Conservation (phyloP, 2,888 invertebrate genomes). For the Lampropteryx suffumata region DNA sequence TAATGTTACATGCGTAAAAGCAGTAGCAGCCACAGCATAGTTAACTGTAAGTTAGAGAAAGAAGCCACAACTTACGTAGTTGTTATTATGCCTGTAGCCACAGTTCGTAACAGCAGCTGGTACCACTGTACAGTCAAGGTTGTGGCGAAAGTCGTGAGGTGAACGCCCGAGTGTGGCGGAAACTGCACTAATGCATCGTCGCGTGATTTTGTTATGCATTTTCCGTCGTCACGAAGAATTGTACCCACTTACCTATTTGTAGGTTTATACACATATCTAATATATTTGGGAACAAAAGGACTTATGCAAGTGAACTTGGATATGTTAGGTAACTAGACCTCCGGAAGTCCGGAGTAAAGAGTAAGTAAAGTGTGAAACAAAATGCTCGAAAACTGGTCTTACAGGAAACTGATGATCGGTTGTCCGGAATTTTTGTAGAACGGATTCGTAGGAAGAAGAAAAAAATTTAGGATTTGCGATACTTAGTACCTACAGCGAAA, state of each 20-base stretch:
- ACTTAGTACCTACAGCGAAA: too few relatives aligned
- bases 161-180: slow-evolving; percentile 50
- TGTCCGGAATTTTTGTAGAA: too few relatives aligned
- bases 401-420: too few relatives aligned
- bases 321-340: too few relatives aligned
- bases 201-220: slow-evolving; percentile 34
- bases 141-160: slow-evolving; percentile 75
- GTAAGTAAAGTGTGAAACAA: too few relatives aligned
- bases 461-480: too few relatives aligned
- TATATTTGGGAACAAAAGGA: too few relatives aligned
- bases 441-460: too few relatives aligned
- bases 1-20: slow-evolving; percentile 50
- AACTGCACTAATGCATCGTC: slow-evolving; percentile 42
- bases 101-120: slow-evolving; percentile 23
- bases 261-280: neutral
- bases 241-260: slow-evolving; percentile 1
- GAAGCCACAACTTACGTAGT: slow-evolving; percentile 29
- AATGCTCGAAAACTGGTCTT: too few relatives aligned
- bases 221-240: slow-evolving; percentile 20
- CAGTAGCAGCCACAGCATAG: slow-evolving; percentile 33
- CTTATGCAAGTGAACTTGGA: too few relatives aligned
- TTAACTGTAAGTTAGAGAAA: neutral
- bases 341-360: too few relatives aligned
- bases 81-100: slow-evolving; percentile 6
- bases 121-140: slow-evolving; percentile 73